Evolutionary conservation across 1,140 invertebrate species (phyloP).

Genomic region (Lepidurus arcticus): DNA sequence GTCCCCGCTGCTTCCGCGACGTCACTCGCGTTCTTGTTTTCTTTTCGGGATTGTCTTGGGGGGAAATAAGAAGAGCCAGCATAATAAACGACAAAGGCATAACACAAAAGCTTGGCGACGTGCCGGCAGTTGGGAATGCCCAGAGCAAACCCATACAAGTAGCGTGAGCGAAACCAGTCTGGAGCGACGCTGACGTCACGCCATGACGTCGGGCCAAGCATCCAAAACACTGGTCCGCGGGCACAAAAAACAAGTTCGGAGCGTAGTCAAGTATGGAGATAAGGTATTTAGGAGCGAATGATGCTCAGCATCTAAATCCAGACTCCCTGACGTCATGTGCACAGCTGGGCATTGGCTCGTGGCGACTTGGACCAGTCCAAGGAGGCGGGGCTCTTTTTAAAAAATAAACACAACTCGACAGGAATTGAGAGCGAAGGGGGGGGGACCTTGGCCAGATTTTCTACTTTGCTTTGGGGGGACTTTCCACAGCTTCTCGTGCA

Average conservation of each 20-base stretch:
- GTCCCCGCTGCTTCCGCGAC: conserved; percentile 14
- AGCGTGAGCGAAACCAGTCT: neutral
- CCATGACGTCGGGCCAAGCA: neutral
- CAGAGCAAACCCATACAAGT: neutral
- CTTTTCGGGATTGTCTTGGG: too few relatives aligned
- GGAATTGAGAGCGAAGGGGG: too few relatives aligned
- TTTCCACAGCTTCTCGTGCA: too few relatives aligned
- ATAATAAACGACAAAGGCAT: conserved; percentile 45
- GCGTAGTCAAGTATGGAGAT: conserved; percentile 4
- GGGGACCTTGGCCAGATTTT: too few relatives aligned
- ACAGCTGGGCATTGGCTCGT: conserved; percentile 1
- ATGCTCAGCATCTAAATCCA: conserved; percentile 18
- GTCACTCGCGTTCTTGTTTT: neutral
- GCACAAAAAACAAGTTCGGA: neutral
- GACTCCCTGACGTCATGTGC: conserved; percentile 4
- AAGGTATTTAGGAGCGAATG: neutral
- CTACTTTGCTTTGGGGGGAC: too few relatives aligned
- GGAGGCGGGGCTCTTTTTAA: too few relatives aligned
- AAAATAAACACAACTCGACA: too few relatives aligned
- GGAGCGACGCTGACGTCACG: neutral
- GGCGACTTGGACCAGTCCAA: too few relatives aligned
- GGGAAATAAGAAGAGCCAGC: too few relatives aligned
- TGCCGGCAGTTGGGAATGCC: conserved; percentile 43
- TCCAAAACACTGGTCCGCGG: neutral
- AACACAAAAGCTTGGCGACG: conserved; percentile 60